Conservation (phyloP, 1,140 invertebrate genomes). For the Epicauta chinensis region DNA sequence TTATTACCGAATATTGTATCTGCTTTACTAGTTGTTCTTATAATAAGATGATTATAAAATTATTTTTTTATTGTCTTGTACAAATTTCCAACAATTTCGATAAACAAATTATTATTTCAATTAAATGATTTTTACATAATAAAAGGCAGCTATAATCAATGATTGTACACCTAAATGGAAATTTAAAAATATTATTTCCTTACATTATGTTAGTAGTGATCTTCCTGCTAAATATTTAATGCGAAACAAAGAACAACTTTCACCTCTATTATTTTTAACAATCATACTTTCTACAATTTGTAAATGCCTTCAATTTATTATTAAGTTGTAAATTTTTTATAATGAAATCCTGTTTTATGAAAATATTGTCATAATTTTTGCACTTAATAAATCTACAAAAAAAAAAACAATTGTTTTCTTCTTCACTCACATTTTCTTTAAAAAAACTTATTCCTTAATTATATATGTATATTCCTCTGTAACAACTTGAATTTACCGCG, state of each 20-base stretch:
- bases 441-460: background rate
- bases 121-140: no score
- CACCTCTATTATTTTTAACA: background rate
- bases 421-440: background rate
- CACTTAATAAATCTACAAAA: conserved; percentile 26
- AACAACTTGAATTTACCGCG: background rate
- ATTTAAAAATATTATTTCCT: no score
- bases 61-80: conserved; percentile 15
- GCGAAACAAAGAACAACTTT: no score
- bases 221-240: no score
- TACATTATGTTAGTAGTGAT: no score
- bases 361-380: conserved; percentile 29
- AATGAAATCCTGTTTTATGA: conserved; percentile 22
- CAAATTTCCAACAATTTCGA: background rate
- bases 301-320: conserved; percentile 20
- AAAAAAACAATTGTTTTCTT: conserved; percentile 1
- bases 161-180: no score
- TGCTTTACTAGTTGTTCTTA: conserved; percentile 25
- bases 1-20: conserved; percentile 21
- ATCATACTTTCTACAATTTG: conserved; percentile 8
- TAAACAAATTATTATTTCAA: no score
- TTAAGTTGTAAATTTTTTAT: conserved; percentile 28
- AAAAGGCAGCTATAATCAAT: no score
- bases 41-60: conserved; percentile 16
- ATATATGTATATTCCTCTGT: background rate